Percentiles rank a stretch among this genome's conserved stretches.
Conservation (phyloP, 1,140 invertebrate genomes). For the Cephus cinctus region DNA sequence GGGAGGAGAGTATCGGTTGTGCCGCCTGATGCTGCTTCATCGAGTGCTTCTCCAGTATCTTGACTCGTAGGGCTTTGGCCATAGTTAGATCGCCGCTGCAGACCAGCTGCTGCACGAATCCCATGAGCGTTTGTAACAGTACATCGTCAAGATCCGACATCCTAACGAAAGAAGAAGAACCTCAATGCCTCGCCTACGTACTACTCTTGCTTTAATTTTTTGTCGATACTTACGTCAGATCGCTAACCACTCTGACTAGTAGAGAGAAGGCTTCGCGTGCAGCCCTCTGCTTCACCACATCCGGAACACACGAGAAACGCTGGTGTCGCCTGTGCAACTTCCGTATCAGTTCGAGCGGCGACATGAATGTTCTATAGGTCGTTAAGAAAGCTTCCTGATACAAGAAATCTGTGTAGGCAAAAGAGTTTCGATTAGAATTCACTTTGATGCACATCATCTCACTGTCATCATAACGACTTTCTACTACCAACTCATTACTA, state of each 20-base stretch:
- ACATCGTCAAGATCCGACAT: constrained; percentile 78
- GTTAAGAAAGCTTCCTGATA: constrained; percentile 97
- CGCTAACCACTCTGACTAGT: constrained; percentile 88
- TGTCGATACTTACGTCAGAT: constrained; percentile 78
- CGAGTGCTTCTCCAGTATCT: constrained; percentile 87
- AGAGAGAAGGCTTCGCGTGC: constrained; percentile 86
- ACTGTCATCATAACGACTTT: too few species aligned
- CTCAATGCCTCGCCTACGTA: too few species aligned
- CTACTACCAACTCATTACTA: too few species aligned
- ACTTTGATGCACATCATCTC: too few species aligned
- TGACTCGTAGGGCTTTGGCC: constrained; percentile 85
- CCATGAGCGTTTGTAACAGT: constrained; percentile 76
- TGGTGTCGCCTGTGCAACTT: constrained; percentile 86
- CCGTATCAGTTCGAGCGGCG: constrained; percentile 82
- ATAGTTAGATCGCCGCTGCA: constrained; percentile 81
- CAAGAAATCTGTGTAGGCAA: constrained; percentile 85
- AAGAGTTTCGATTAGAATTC: too few species aligned
- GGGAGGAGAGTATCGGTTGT: constrained; percentile 50
- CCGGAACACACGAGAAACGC: constrained; percentile 76
- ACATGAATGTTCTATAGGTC: constrained; percentile 93
- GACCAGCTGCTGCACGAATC: constrained; percentile 90
- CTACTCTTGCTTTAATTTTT: too few species aligned
- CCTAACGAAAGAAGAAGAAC: too few species aligned
- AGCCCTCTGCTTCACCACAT: constrained; percentile 72
- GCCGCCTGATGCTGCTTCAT: constrained; percentile 61